phyloP scores from a whole-genome alignment of 2,888 invertebrate species.

The Glyphotaelius pellucidus region DNA sequence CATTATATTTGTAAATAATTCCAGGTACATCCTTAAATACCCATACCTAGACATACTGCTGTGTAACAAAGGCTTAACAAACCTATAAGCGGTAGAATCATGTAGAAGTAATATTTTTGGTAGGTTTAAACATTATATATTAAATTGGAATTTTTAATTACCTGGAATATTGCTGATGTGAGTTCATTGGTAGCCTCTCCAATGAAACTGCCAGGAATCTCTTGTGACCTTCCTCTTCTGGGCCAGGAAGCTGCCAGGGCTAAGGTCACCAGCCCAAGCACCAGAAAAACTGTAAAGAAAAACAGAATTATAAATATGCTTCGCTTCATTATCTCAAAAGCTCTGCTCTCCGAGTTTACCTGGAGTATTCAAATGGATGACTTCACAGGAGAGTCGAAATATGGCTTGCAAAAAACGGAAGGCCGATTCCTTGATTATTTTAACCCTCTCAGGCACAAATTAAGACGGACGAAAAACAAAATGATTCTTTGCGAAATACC shows the following conservation, averaged over 20 bases:
- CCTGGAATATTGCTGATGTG: slow-evolving; percentile 77
- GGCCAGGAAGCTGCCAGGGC: slow-evolving; percentile 72
- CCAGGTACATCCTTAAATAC: too few relatives aligned
- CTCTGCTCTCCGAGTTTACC: not conserved
- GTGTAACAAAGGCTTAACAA: too few relatives aligned
- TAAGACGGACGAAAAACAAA: too few relatives aligned
- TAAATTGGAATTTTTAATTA: slow-evolving; percentile 65
- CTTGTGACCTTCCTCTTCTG: slow-evolving; percentile 71
- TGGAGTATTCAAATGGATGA: not conserved
- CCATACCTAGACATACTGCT: too few relatives aligned
- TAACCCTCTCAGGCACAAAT: too few relatives aligned
- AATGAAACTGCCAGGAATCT: slow-evolving; percentile 74
- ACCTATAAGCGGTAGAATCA: too few relatives aligned
- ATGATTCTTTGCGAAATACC: too few relatives aligned
- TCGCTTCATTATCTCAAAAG: not conserved
- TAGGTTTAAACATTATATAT: too few relatives aligned
- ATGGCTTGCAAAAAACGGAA: not conserved
- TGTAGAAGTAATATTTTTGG: too few relatives aligned
- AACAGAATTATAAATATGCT: not conserved
- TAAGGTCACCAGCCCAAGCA: slow-evolving; percentile 68
- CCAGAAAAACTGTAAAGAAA: slow-evolving; percentile 70
- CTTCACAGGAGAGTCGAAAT: not conserved
- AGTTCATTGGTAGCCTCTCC: slow-evolving; percentile 77
- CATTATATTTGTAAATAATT: too few relatives aligned
- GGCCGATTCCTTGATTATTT: not conserved